Conservation (phyloP, 2,113 vertebrate species). For the Mesocricetus auratus region DNA sequence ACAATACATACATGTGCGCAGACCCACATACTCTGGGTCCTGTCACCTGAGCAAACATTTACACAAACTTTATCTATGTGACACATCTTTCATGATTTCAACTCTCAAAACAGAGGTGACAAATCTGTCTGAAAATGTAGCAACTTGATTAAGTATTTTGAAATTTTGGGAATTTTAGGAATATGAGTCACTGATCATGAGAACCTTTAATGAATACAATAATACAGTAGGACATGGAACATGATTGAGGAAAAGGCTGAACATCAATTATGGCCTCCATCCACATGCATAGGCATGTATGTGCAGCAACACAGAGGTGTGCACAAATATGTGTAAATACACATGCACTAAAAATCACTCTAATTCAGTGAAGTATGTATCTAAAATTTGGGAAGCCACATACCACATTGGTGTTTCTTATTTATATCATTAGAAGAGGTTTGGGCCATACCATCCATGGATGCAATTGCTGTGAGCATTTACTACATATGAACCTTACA, state of each 20-base stretch:
- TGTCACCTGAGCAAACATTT: background rate
- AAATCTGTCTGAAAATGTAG: background rate
- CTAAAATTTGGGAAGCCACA: background rate
- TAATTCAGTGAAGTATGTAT: background rate
- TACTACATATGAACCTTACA: constrained; percentile 45
- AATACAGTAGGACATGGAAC: background rate
- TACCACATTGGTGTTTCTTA: constrained; percentile 49
- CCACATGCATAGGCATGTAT: background rate
- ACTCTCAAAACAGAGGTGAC: background rate
- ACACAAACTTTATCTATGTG: background rate
- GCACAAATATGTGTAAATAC: background rate
- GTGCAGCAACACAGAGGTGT: background rate
- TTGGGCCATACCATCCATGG: background rate
- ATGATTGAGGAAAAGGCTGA: background rate
- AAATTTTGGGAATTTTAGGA: constrained; percentile 38
- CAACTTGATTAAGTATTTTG: constrained; percentile 11
- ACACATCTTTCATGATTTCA: background rate
- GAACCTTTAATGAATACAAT: background rate
- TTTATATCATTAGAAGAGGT: constrained; percentile 55
- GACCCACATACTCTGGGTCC: background rate
- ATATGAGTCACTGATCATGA: background rate
- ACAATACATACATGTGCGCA: too few relatives aligned
- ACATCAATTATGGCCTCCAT: background rate
- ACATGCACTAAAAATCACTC: constrained; percentile 30
- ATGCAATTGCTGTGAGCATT: background rate